phyloP scores from a whole-genome alignment of 2,113 vertebrate genomes.

The Accipiter cooperii region DNA sequence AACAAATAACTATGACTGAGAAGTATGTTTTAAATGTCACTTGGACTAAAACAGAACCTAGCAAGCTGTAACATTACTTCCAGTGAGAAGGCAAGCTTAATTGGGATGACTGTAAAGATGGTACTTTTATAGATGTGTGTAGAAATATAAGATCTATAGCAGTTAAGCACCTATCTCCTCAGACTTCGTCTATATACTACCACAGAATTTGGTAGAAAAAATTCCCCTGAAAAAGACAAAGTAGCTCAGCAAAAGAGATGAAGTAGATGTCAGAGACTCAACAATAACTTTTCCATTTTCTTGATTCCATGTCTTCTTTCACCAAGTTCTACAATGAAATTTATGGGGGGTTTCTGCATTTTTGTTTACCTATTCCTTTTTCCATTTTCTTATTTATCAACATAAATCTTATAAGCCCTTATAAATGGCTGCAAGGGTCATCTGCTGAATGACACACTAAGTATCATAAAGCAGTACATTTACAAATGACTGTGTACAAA shows the following conservation, averaged over 20 bases:
- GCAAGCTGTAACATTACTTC: neutral
- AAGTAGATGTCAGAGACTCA: neutral
- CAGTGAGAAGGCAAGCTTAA: neutral
- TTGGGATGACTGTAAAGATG: neutral
- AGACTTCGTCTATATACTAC: neutral
- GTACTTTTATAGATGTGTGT: neutral
- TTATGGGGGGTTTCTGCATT: neutral
- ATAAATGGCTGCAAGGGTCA: neutral
- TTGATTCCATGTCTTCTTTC: neutral
- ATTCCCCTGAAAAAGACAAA: neutral
- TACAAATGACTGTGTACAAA: neutral
- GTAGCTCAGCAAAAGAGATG: neutral
- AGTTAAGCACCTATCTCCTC: neutral
- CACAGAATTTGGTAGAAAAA: neutral
- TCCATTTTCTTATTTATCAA: neutral
- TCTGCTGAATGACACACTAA: neutral
- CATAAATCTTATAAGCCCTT: neutral
- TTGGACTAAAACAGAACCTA: neutral
- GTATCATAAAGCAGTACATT: neutral
- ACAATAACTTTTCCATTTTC: neutral
- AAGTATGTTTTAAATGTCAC: neutral
- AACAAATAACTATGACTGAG: neutral
- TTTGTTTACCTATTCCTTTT: neutral
- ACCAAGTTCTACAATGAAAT: neutral
- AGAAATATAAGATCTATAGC: neutral